Evolutionary conservation across 2,888 invertebrate species (phyloP).

Genomic region (Coelopa pilipes): DNA sequence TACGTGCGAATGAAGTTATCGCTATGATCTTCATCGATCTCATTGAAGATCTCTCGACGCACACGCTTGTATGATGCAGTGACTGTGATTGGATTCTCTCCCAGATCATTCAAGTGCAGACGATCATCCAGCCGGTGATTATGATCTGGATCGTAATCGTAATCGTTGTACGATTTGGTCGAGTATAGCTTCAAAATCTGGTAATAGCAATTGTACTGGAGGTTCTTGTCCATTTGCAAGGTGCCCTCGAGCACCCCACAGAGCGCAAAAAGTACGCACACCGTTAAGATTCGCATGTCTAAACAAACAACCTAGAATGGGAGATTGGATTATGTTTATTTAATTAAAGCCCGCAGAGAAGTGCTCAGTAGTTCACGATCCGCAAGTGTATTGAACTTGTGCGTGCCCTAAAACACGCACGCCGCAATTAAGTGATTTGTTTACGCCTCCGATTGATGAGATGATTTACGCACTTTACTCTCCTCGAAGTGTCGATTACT

Average conservation of each 20-base stretch:
- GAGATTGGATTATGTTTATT: neutral
- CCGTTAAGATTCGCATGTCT: conserved; percentile 17
- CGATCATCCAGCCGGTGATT: conserved; percentile 17
- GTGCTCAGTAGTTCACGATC: neutral
- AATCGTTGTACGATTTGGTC: conserved; percentile 2
- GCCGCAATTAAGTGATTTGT: conserved; percentile 6
- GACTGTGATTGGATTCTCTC: neutral
- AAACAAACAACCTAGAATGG: neutral
- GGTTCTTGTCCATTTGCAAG: conserved; percentile 26
- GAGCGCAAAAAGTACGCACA: neutral
- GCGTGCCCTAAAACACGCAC: conserved; percentile 3
- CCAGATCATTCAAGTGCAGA: neutral
- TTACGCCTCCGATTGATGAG: neutral
- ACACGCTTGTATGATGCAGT: neutral
- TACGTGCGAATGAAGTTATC: neutral
- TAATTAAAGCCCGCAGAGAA: too few relatives aligned
- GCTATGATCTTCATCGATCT: neutral
- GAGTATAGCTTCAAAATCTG: conserved; percentile 27
- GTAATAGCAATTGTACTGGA: conserved; percentile 33
- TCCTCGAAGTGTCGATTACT: conserved; percentile 15
- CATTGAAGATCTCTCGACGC: conserved; percentile 13
- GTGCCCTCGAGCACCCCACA: conserved; percentile 6
- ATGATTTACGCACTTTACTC: conserved; percentile 22
- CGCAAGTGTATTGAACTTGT: conserved; percentile 28
- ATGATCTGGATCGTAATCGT: conserved; percentile 9